Evolutionary conservation across 2,888 invertebrate genomes (phyloP).

Genomic region (Sericinus montela): DNA sequence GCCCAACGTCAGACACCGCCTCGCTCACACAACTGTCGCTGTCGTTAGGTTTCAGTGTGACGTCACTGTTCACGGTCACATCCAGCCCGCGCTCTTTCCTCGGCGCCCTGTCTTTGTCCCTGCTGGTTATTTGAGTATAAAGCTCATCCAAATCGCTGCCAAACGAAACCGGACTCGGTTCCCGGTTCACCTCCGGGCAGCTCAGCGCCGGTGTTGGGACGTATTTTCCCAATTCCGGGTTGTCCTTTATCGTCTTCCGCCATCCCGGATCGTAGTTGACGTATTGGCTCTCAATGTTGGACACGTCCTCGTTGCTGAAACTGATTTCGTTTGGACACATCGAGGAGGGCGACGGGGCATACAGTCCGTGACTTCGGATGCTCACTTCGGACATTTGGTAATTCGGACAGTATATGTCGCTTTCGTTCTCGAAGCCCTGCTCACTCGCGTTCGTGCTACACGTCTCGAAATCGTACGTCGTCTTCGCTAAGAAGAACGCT

Average conservation of each 20-base stretch:
- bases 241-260: conserved; percentile 65
- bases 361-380: conserved; percentile 81
- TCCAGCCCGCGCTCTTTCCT: conserved; percentile 53
- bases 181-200: conserved; percentile 68
- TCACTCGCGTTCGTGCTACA: conserved; percentile 70
- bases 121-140: conserved; percentile 83
- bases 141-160: conserved; percentile 83
- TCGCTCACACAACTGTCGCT: conserved; percentile 75
- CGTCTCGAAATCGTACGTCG: conserved; percentile 66
- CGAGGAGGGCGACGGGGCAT: conserved; percentile 80
- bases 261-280: conserved; percentile 79
- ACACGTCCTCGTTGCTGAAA: conserved; percentile 72
- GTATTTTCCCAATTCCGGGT: conserved; percentile 62
- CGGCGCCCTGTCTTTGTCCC: conserved; percentile 51
- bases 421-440: conserved; percentile 77
- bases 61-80: conserved; percentile 65
- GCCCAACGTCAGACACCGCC: conserved; percentile 58
- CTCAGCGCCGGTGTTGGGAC: conserved; percentile 62
- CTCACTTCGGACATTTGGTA: conserved; percentile 83
- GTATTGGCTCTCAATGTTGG: conserved; percentile 73
- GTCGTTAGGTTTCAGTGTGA: conserved; percentile 61
- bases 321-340: conserved; percentile 75
- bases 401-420: conserved; percentile 80
- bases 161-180: conserved; percentile 64
- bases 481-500: conserved; percentile 62